Base-by-base conservation (phyloP, 2,888 invertebrate species). In the Meteorus cinctellus region DNA sequence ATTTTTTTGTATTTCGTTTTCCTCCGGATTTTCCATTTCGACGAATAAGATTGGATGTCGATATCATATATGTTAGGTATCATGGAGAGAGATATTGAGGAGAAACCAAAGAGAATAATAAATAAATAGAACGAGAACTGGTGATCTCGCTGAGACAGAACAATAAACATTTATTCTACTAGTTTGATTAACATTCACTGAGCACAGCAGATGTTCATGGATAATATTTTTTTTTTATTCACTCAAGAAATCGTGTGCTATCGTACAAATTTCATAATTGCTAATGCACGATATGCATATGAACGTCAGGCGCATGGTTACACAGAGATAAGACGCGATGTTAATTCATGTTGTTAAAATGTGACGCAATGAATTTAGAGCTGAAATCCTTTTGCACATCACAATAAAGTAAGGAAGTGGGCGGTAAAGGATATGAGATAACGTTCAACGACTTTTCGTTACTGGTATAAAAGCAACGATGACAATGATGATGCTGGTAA, bases 1-100 rank as follows among this genome's bases (percentile, higher is more conserved):
- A 19, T 34, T 36, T 27, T 24, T 14, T 41, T n/a, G 36, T 65
- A 36, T 36, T 65, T 12, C 12, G 12, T 36, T 65, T 34, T 66
- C 16, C 24, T 66, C n/a, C 41, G 0, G 6, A 66, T 66, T 66
- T 4, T 34, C n/a, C 51, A 34, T 36, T 55, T 55, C 31, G 16
- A 16, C 31, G 4, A 34, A 59, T 36, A 16, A 19, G 41, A 55
- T 70, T 59, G 55, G 59, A 70, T 59, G 59, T 55, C 59, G 55
- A 36, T 55, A 31, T 70, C 36, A n/a, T 36, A 31, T 4, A 14
- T n/a, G 16, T 59, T 69, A 55, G 29, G 29, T 24, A n/a, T 48
- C n/a, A 55, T 16, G 36, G 8, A 31, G 31, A 31, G 19, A 59
- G 1, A 55, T 2, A 6, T 19, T 19, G 8, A 55, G 19, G 5